phyloP scores from a whole-genome alignment of 2,797 vertebrate genomes.

The Diplodus puntazzo region DNA sequence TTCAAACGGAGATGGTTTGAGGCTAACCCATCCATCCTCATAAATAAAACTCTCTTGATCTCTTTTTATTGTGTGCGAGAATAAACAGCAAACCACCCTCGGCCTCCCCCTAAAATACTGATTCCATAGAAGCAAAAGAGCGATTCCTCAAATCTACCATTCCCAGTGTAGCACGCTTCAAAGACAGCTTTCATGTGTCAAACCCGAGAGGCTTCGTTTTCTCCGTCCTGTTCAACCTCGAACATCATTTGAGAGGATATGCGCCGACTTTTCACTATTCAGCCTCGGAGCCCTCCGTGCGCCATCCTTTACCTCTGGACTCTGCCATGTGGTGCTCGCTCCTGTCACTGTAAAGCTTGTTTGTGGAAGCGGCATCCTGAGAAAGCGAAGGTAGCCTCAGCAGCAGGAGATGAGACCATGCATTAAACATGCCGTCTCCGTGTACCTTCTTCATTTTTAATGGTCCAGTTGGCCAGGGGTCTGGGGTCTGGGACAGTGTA shows the following conservation, averaged over 20 bases:
- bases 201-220: background rate
- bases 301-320: conserved; percentile 40
- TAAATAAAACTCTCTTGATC: conserved; percentile 55
- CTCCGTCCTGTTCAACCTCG: conserved; percentile 39
- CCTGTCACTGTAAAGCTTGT: conserved; percentile 42
- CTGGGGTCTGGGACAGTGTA: conserved; percentile 55
- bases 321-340: conserved; percentile 2
- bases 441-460: conserved; percentile 70
- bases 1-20: conserved; percentile 26
- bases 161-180: conserved; percentile 43
- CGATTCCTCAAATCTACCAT: conserved; percentile 35
- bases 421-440: conserved; percentile 66
- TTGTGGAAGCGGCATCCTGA: conserved; percentile 53
- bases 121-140: conserved; percentile 28
- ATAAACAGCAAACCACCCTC: conserved; percentile 34
- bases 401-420: conserved; percentile 65
- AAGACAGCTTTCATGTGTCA: conserved; percentile 55
- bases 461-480: conserved; percentile 52
- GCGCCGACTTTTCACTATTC: conserved; percentile 6
- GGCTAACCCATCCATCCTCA: conserved; percentile 40
- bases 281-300: conserved; percentile 21
- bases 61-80: conserved; percentile 29
- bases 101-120: conserved; percentile 30
- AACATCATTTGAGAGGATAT: conserved; percentile 35
- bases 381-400: conserved; percentile 49